These are phyloP conservation scores for Acanthosoma haemorrhoidale DNA, from an alignment of 2,888 invertebrate genomes.

Conservation along the genomic window DNA sequence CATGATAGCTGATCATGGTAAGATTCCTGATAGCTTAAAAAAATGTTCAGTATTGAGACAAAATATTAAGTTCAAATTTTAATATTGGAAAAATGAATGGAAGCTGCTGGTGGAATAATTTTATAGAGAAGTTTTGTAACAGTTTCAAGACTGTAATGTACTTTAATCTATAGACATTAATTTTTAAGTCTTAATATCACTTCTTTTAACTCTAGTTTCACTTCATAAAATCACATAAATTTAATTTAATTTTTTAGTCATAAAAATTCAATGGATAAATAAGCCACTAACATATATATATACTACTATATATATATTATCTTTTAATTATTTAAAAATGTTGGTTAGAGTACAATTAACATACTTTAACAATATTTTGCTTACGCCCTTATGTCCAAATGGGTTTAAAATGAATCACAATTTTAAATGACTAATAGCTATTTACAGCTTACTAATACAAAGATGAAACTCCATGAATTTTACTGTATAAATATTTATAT, in stretches of 20 bases:
- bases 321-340: not conserved
- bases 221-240: not conserved
- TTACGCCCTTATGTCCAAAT: not conserved
- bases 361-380: not conserved
- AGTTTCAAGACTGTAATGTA: not conserved
- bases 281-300: not conserved
- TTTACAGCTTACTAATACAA: constrained; percentile 20
- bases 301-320: not conserved
- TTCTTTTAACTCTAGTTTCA: not conserved
- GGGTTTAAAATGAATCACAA: constrained; percentile 13
- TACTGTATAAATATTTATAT: not conserved
- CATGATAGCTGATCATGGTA: no score
- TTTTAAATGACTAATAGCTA: constrained; percentile 24
- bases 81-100: not conserved
- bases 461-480: constrained; percentile 6
- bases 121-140: not conserved
- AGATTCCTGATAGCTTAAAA: no score
- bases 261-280: not conserved
- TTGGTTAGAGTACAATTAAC: not conserved
- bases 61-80: no score
- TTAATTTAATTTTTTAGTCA: not conserved
- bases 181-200: not conserved
- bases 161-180: no score
- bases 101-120: not conserved
- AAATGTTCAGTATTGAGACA: no score